These are phyloP conservation scores for Mionectes macconnelli DNA, from an alignment of 2,113 vertebrate species.

Conservation along the genomic window DNA sequence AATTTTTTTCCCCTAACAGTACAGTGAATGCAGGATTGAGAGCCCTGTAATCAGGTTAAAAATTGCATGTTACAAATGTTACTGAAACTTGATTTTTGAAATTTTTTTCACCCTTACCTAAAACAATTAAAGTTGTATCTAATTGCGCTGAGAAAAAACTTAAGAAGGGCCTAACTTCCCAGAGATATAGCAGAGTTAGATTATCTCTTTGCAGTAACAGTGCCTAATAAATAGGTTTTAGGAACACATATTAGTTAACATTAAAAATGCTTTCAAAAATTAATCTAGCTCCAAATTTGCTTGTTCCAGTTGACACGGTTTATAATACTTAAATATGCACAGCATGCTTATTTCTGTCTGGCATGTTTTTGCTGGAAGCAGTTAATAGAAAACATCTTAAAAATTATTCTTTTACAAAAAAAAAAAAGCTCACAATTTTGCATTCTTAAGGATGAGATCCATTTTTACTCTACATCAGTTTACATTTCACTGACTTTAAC, in stretches of 20 bases:
- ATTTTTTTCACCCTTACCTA: background rate
- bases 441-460: background rate
- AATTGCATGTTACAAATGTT: background rate
- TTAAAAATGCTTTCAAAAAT: slow-evolving; percentile 37
- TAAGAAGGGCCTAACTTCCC: background rate
- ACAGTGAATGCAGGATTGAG: background rate
- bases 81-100: background rate
- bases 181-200: background rate
- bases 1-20: background rate
- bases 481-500: background rate
- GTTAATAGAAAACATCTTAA: background rate
- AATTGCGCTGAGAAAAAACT: background rate
- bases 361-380: background rate
- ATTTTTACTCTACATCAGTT: background rate
- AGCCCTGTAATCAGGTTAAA: slow-evolving; percentile 9
- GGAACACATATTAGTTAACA: slow-evolving; percentile 24
- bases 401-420: background rate
- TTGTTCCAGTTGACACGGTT: slow-evolving; percentile 17
- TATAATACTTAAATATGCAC: background rate
- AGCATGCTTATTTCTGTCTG: background rate
- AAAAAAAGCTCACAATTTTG: background rate
- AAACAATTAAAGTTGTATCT: background rate
- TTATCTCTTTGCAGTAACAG: background rate
- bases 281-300: slow-evolving; percentile 40
- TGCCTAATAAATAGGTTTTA: slow-evolving; percentile 18